These are phyloP conservation scores for Phycodurus eques DNA, from an alignment of 2,113 vertebrate species.

Conservation along the genomic window DNA sequence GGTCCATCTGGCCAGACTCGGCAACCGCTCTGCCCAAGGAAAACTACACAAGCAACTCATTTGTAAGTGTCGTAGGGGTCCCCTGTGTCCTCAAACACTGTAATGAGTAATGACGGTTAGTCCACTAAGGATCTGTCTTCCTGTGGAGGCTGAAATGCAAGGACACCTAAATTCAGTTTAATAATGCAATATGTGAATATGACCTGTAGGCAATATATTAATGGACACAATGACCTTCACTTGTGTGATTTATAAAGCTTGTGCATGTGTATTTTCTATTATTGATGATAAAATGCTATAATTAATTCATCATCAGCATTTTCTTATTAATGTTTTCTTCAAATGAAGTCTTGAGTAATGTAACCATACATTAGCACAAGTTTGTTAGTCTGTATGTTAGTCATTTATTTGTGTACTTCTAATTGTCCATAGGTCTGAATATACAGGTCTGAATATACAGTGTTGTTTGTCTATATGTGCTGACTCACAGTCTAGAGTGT, in stretches of 20 bases:
- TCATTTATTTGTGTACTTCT: too few relatives aligned
- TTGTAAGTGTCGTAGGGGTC: slow-evolving; percentile 68
- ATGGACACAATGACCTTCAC: slow-evolving; percentile 47
- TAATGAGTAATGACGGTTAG: slow-evolving; percentile 64
- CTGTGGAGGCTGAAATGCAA: slow-evolving; percentile 48
- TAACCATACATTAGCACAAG: background rate
- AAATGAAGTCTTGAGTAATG: background rate
- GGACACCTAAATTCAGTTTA: slow-evolving; percentile 46
- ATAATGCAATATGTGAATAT: slow-evolving; percentile 38
- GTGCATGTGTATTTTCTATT: slow-evolving; percentile 22
- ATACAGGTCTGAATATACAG: too few relatives aligned
- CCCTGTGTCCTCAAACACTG: slow-evolving; percentile 57
- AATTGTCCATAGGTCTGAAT: too few relatives aligned
- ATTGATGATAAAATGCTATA: slow-evolving; percentile 25
- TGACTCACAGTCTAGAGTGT: too few relatives aligned
- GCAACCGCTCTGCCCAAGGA: slow-evolving; percentile 51
- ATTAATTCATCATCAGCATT: slow-evolving; percentile 18
- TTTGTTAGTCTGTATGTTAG: too few relatives aligned
- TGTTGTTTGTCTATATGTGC: too few relatives aligned
- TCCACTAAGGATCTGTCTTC: slow-evolving; percentile 53
- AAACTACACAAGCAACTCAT: slow-evolving; percentile 60
- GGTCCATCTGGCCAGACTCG: slow-evolving; percentile 61
- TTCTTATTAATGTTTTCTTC: slow-evolving; percentile 4
- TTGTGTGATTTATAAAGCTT: slow-evolving; percentile 39
- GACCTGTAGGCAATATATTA: slow-evolving; percentile 44